Conservation (phyloP, 2,113 vertebrate species). For the Echinops telfairi region DNA sequence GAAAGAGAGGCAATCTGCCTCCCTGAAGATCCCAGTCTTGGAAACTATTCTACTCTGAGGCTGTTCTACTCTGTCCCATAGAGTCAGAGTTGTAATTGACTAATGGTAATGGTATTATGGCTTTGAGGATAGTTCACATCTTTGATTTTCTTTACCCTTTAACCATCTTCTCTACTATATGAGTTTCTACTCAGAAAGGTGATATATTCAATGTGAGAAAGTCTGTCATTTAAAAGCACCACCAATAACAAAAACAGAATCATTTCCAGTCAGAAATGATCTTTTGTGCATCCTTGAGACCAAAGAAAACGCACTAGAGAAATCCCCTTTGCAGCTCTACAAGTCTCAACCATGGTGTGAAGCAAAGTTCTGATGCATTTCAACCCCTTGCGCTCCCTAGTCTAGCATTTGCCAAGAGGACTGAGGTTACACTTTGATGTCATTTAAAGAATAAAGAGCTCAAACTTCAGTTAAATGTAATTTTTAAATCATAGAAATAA, state of each 20-base stretch:
- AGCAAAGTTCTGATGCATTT: not conserved
- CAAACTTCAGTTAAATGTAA: slow-evolving; percentile 32
- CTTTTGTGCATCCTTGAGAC: not conserved
- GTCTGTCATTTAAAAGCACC: not conserved
- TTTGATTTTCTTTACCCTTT: no score
- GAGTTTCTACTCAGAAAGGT: no score
- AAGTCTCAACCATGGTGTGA: not conserved
- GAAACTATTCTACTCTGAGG: no score
- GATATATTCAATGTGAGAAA: no score
- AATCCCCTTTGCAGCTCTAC: not conserved
- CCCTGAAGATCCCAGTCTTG: no score
- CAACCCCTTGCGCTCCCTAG: slow-evolving; percentile 49
- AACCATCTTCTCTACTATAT: no score
- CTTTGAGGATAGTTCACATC: no score
- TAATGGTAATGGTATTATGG: no score
- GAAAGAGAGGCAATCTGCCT: no score
- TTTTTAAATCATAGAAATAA: slow-evolving; percentile 14
- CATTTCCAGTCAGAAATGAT: not conserved
- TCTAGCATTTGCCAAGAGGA: slow-evolving; percentile 51
- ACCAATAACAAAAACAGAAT: not conserved
- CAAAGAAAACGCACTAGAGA: not conserved
- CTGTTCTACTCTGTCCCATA: no score
- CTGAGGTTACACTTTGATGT: slow-evolving; percentile 26
- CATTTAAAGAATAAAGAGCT: slow-evolving; percentile 28
- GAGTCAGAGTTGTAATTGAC: no score